phyloP scores from a whole-genome alignment of 2,888 invertebrate genomes.

The Cheilosia urbana region DNA sequence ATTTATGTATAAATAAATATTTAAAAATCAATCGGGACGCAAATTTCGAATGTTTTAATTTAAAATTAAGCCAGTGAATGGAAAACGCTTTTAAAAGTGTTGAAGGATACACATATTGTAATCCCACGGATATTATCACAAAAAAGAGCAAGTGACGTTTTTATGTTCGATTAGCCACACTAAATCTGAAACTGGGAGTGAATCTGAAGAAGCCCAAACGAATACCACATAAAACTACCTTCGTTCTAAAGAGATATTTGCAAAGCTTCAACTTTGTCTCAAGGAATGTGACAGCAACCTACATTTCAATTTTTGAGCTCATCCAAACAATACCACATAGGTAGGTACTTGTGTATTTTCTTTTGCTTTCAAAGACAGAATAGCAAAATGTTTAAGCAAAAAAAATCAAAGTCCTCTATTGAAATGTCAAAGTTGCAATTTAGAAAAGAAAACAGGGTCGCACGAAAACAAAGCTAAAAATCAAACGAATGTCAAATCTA shows the following conservation, averaged over 20 bases:
- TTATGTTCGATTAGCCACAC: no score
- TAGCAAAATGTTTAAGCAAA: background rate
- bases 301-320: slow-evolving; percentile 4
- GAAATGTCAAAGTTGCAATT: slow-evolving; percentile 65
- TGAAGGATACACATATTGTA: no score
- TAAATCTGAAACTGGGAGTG: no score
- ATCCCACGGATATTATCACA: no score
- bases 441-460: slow-evolving; percentile 44
- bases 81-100: no score
- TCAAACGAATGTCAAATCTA: slow-evolving; percentile 65
- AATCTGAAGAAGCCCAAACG: no score
- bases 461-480: slow-evolving; percentile 23
- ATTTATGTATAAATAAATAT: no score
- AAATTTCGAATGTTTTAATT: no score
- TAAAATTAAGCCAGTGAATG: no score
- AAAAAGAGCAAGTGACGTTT: no score
- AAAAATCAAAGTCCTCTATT: slow-evolving; percentile 31
- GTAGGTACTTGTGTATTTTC: background rate
- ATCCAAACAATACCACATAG: slow-evolving; percentile 1
- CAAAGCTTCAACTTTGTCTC: slow-evolving; percentile 5
- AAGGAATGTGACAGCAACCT: slow-evolving; percentile 13
- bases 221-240: background rate
- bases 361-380: background rate
- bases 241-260: background rate
- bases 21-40: no score